Evolutionary conservation across 2,113 vertebrate genomes (phyloP), one percentile per base, ranked within the genome.

Genomic region (Aptenodytes patagonicus): DNA sequence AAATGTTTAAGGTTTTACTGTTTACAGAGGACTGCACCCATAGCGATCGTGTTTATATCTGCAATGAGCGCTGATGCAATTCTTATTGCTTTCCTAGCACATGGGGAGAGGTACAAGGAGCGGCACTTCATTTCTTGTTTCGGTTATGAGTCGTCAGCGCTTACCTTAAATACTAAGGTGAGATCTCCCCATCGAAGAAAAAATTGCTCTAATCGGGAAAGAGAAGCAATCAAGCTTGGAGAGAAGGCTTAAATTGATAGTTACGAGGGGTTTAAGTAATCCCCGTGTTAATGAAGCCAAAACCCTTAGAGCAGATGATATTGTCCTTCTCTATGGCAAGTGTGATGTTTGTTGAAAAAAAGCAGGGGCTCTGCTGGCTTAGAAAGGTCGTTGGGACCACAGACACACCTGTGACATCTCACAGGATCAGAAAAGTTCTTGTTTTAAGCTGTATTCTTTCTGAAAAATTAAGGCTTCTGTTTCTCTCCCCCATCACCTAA

Each of bases 61-160:
- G 88, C 65, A 87, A 2, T 17, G 32, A 73, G 40, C 2, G 1
- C 49, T 82, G 83, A 82, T 71, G 77, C 73, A 93, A 91, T 65
- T 91, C 86, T 46, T 79, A 61, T 2, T 89, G 86, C 87, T 92
- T 79, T 65, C 34, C 62, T 82, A 65, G 73, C 77, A 92, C 61
- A 57, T 1, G 18, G 17, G 32, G 62, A 95, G n/a, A 90, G 31
- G 36, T 82, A 25, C 28, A 87, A 97, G 93, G 89, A 92, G 91
- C 82, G 49, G 83, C 73, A 42, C 31, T 71, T 68, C 21, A 24
- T 68, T 84, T 81, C 80, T 95, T 92, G 52, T 76, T 95, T 92
- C 51, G 15, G 26, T 87, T 89, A 34, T 93, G 89, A 95, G 44
- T 92, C 87, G 89, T 44, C 64, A 79, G 31, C 77, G 82, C 40